Base-by-base conservation (phyloP, 2,797 vertebrate genomes). In the Diglossa cyanea region DNA sequence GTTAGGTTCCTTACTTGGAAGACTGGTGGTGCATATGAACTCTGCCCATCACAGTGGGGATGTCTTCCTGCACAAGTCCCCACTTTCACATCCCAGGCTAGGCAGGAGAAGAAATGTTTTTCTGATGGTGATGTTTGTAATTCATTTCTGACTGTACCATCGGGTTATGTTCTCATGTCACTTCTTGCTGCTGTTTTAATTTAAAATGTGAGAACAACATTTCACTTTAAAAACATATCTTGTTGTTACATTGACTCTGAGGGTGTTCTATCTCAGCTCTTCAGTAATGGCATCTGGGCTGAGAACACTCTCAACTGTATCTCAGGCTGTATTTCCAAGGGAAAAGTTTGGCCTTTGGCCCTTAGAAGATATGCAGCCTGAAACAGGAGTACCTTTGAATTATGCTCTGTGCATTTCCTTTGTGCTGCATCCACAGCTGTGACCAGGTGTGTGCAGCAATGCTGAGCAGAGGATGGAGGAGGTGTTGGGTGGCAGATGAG, bases 41-140 rank as follows among this genome's bases (percentile, higher is more conserved):
- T 65, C 19, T 40, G 13, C 2, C 2, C 26, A 10, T 74, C 1
- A 1, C 2, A 2, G 18, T 7, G 10, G 30, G 13, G 3, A 6
- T 10, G 11, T 42, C 73, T 35, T 73, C 21, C 57, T 80, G 40
- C 9, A 1, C 9, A 42, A 53, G 23, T 55, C 35, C 7, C 7
- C 8, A 1, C 10, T 85, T 86, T 13, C 10, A 30, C 8, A 18
- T 80, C 12, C 28, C 30, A 19, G 35, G 28, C 58, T n/a, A 58
- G 9, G 12, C 14, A 78, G 35, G 47, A 88, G 20, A 70, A 40
- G 30, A 86, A 71, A 33, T 25, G 17, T 33, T 79, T 57, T 89
- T 42, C 37, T 77, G 17, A 7, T 26, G 14, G 12, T 40, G 11
- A 4, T 65, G 42, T 72, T 86, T 71, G 17, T 33, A 33, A 63